Percentiles rank a stretch among this genome's conserved stretches.
Conservation (phyloP, 2,113 vertebrate genomes). For the Crotophaga sulcirostris region DNA sequence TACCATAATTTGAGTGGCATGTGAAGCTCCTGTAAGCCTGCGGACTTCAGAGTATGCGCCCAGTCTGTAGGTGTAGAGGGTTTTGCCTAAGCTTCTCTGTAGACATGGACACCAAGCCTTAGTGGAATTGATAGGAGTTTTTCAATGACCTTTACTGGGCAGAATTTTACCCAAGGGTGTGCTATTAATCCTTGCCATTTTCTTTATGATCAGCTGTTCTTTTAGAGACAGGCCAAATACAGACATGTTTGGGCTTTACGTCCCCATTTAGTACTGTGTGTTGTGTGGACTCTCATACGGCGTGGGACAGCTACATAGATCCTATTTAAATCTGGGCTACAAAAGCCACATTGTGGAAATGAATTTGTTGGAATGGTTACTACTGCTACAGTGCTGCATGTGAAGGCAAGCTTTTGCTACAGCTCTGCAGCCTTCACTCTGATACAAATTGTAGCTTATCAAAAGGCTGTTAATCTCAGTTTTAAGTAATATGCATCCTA, state of each 20-base stretch:
- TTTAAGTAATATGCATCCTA: not conserved
- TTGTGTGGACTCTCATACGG: not conserved
- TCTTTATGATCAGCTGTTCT: not conserved
- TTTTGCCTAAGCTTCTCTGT: not conserved
- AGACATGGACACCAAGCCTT: not conserved
- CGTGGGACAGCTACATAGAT: not conserved
- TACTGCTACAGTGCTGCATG: not conserved
- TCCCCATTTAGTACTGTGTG: not conserved
- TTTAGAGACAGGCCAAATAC: not conserved
- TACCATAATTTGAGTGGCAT: not conserved
- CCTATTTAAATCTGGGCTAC: not conserved
- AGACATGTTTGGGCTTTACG: not conserved
- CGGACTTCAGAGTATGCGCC: not conserved
- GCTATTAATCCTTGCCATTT: not conserved
- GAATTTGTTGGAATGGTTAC: not conserved
- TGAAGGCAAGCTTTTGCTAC: not conserved
- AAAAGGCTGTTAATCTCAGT: not conserved
- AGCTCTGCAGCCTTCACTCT: not conserved
- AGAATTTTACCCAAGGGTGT: not conserved
- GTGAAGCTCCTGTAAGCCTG: not conserved
- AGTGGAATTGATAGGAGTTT: not conserved
- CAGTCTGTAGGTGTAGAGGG: not conserved
- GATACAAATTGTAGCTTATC: accelerated
- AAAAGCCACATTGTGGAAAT: not conserved
- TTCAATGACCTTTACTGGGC: not conserved